Conservation (phyloP, 2,113 vertebrate species). For the Piaya cayana region DNA sequence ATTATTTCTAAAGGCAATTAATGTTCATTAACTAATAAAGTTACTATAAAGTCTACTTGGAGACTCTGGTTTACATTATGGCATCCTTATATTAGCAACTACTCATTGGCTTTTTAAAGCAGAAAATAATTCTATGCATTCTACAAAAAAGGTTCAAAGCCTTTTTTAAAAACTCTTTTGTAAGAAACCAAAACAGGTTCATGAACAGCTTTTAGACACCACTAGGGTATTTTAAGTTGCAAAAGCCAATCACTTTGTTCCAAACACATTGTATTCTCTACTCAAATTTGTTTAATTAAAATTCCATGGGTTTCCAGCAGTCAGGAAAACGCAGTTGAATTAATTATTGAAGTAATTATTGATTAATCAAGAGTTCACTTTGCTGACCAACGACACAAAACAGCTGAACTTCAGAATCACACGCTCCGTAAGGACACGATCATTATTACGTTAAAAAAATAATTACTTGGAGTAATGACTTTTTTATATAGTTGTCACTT, state of each 20-base stretch:
- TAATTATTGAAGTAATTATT: not conserved
- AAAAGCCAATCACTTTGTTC: not conserved
- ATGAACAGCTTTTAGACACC: not conserved
- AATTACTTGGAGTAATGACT: not conserved
- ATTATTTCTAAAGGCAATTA: constrained; percentile 8
- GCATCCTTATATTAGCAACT: not conserved
- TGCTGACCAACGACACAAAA: not conserved
- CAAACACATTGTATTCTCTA: not conserved
- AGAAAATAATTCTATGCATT: not conserved
- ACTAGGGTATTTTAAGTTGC: not conserved
- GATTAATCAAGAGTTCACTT: not conserved
- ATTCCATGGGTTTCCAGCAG: not conserved
- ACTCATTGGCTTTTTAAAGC: not conserved
- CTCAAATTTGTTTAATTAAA: not conserved
- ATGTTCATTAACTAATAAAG: not conserved
- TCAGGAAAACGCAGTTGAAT: not conserved
- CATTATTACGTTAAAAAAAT: not conserved
- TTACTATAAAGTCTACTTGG: not conserved
- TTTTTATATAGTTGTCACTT: not conserved
- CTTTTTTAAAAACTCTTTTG: not conserved
- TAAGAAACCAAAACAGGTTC: not conserved
- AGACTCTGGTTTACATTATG: not conserved
- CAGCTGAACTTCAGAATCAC: not conserved
- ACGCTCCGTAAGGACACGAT: not conserved
- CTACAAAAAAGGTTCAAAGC: not conserved